Percentiles rank a stretch among this genome's conserved stretches.
These are phyloP conservation scores for Halichoerus grypus DNA, from an alignment of 2,113 vertebrate species.

Conservation along the genomic window DNA sequence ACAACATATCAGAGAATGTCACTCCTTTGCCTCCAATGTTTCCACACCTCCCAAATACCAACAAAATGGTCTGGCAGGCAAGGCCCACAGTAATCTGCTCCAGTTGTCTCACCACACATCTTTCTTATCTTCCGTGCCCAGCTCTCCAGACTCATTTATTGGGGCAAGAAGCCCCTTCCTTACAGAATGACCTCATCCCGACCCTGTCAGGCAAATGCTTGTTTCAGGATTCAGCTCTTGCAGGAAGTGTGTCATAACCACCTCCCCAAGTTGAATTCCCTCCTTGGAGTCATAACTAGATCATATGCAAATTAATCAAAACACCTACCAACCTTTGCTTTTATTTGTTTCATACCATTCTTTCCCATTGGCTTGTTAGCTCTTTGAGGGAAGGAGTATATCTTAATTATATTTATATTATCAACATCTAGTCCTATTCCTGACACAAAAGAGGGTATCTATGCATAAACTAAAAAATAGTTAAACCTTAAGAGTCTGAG, in stretches of 20 bases:
- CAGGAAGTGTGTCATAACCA: neutral
- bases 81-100: neutral
- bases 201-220: neutral
- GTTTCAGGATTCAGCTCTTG: neutral
- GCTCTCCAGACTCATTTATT: neutral
- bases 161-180: neutral
- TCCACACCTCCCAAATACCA: neutral
- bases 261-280: neutral
- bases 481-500: neutral
- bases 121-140: neutral
- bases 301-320: neutral
- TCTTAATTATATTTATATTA: neutral
- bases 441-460: neutral
- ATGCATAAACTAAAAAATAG: neutral
- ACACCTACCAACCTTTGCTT: neutral
- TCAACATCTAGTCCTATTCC: neutral
- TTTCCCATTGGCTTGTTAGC: neutral
- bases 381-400: neutral
- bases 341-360: neutral
- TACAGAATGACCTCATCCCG: neutral
- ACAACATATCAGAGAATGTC: neutral
- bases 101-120: neutral
- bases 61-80: neutral
- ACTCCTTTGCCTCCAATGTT: neutral
- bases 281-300: neutral